Evolutionary conservation across 2,888 invertebrate genomes (phyloP), one percentile per base, ranked within the genome.

Genomic region (Lissonota sp.): DNA sequence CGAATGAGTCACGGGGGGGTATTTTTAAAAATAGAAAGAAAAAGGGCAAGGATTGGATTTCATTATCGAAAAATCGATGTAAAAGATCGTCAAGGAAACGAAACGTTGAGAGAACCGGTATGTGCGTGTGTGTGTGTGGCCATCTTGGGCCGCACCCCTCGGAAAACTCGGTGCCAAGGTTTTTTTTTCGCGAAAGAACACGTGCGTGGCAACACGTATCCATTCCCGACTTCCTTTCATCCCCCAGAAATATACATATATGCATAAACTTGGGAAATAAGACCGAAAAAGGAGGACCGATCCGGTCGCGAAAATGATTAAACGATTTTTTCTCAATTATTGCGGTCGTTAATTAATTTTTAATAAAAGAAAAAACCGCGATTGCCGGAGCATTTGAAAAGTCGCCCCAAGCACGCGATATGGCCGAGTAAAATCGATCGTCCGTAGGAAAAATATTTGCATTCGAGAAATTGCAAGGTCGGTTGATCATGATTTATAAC

Each of bases 21-120:
- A 39, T 8, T 14, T 37, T 37, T 26, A 51, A 40, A 51, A 40
- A 67, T 44, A 4, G 16, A 37, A 46, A 37, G 12, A 74, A 77
- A 53, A 40, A 12, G 58, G 37, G 37, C 64, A 42, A 49, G 95
- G 81, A 95, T 95, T 87, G 95, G 95, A 58, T 84, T 82, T 82
- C 82, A 86, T 84, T 85, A 88, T 87, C 66, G 85, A 44, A 63
- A 46, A 86, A 87, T 87, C 86, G 84, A 89, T 87, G 84, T 83
- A 83, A 88, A 81, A 74, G 81, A 79, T 84, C 60, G 58, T 70
- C 79, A 57, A 51, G 42, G 74, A 74, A 49, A 72, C 77, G 71
- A 5, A 16, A 37, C 60, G 66, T 12, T 49, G 44, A 37, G 37
- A 55, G 66, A 39, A 72, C 71, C 74, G 71, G 70, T 46, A 63